A percentile compares a stretch with the other conserved stretches of the same genome.
phyloP scores from a whole-genome alignment of 92 coral and sea anemone species.

The Phenganax stokvisi region DNA sequence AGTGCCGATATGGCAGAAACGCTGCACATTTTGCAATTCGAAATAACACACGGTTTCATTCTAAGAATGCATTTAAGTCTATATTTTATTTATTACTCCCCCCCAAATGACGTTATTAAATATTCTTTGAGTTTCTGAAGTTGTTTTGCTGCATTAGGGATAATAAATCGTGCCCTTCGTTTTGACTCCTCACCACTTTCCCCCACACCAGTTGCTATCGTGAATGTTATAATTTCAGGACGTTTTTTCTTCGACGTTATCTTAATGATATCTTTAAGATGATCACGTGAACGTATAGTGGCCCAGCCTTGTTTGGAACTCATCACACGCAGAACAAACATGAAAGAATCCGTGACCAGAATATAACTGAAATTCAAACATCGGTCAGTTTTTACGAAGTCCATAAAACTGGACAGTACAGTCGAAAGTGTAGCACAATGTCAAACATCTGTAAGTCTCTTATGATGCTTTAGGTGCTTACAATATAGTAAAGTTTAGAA shows the following conservation, averaged over 20 bases:
- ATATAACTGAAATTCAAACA: constrained; percentile 54
- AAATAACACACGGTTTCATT: not conserved
- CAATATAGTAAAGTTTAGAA: too few species aligned
- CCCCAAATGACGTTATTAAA: constrained; percentile 59
- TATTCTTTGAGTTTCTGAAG: constrained; percentile 79
- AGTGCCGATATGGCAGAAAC: too few species aligned
- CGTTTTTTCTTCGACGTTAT: constrained; percentile 89
- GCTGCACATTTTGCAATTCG: not conserved
- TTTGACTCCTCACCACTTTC: constrained; percentile 5
- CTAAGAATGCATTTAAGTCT: not conserved
- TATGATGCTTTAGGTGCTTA: too few species aligned
- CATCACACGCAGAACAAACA: constrained; percentile 86
- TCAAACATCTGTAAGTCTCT: not conserved
- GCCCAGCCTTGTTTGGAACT: constrained; percentile 84
- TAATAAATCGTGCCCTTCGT: constrained; percentile 55
- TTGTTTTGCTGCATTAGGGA: constrained; percentile 77
- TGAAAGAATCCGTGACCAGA: constrained; percentile 74
- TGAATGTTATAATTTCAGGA: constrained; percentile 89
- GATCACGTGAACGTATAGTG: constrained; percentile 80
- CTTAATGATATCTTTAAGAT: constrained; percentile 59
- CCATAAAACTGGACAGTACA: not conserved
- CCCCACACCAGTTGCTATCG: constrained; percentile 8
- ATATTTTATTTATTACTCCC: not conserved
- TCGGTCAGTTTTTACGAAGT: not conserved
- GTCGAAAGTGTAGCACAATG: not conserved